Evolutionary conservation across 2,797 vertebrate genomes (phyloP).

Genomic region (Etheostoma perlongum): DNA sequence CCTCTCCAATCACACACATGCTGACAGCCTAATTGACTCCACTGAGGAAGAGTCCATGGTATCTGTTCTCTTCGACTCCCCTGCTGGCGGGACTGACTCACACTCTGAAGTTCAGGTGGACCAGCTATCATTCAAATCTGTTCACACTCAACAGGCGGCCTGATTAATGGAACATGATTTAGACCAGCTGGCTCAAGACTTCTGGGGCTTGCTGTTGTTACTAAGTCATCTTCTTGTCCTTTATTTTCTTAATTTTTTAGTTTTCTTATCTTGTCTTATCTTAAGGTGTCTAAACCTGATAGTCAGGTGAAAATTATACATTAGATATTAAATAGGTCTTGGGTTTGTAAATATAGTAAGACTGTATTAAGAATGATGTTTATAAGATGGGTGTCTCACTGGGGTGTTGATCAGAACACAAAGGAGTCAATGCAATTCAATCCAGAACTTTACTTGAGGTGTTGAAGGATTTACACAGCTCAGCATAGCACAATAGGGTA

Average conservation of each 20-base stretch:
- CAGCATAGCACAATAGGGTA: too few species aligned
- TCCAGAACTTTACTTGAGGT: too few species aligned
- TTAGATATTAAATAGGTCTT: too few species aligned
- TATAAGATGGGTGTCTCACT: too few species aligned
- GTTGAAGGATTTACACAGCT: too few species aligned
- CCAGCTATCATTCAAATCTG: constrained; percentile 51
- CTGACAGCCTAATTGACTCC: constrained; percentile 64
- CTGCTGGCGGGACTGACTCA: constrained; percentile 71
- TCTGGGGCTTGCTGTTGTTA: constrained; percentile 13
- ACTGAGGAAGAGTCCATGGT: constrained; percentile 48
- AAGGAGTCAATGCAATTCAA: too few species aligned
- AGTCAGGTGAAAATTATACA: not conserved
- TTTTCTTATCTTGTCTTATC: not conserved
- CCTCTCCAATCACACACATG: constrained; percentile 56
- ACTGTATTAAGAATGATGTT: too few species aligned
- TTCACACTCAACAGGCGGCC: constrained; percentile 51
- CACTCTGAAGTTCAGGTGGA: constrained; percentile 61
- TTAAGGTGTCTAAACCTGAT: not conserved
- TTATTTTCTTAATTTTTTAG: not conserved
- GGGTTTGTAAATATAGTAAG: too few species aligned
- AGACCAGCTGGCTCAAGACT: constrained; percentile 50
- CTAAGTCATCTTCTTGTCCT: not conserved
- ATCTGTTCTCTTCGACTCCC: constrained; percentile 56
- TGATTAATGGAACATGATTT: constrained; percentile 49
- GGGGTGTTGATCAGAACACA: too few species aligned